Evolutionary conservation across 2,113 vertebrate genomes (phyloP), one percentile per base, ranked within the genome.

Genomic region (Clarias batrachus): DNA sequence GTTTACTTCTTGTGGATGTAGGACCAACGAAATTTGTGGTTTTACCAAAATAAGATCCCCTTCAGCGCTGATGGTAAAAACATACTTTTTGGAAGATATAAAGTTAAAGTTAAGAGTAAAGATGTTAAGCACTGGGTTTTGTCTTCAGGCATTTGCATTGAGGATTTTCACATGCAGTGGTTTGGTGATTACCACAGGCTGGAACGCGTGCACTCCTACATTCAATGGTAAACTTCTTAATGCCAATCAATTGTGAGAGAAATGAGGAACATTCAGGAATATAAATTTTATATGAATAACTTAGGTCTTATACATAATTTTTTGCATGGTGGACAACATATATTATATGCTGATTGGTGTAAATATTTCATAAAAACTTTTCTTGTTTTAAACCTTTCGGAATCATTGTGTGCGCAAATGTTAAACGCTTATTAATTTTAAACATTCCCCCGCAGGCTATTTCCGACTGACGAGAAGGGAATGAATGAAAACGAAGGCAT

Each of bases 391-490:
- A 30, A 54, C 27, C 5, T 37, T 2, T 33, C 12, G 52, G 5
- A n/a, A 52, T 62, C 14, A 37, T 83, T 78, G 56, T 84, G 78
- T 25, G 48, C 13, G 30, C 14, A 9, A 57, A 13, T 85, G 0
- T 56, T 30, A 30, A 54, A 48, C 59, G 5, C 37, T 68, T 27
- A 9, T 13, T 17, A 25, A 48, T 73, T 17, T 48, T 27, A 68
- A 84, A 76, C 19, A 19, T 73, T 81, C 62, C 89, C 83, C 0
- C 16, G 10, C 88, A 99, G 98, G 97, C 90, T 99, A 4, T 99
- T 99, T 90, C 98, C 97, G 56, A 93, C 97, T 84, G 95, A 96
- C 70, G 98, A 99, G 30, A 92, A 86, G 0, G 98, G 97, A 41
- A 90, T 98, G 93, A 99, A 99, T 90, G 63, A 87, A 0, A 48